These are phyloP conservation scores for Drosophila tanythrix DNA, from an alignment of 2,888 invertebrate genomes.

Conservation along the genomic window DNA sequence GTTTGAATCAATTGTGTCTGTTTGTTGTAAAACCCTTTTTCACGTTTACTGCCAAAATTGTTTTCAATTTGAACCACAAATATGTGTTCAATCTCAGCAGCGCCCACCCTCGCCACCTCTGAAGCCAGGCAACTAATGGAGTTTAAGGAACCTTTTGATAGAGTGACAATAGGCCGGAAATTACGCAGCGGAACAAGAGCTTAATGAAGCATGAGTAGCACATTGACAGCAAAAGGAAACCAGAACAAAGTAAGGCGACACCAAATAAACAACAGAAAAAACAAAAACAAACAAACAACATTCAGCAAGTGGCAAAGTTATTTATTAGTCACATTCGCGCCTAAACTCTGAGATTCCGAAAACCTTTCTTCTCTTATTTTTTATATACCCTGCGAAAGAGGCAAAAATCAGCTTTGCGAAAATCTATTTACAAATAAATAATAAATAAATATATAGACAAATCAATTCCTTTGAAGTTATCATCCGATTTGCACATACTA, in stretches of 20 bases:
- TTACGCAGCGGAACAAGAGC: conserved; percentile 63
- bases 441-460: neutral
- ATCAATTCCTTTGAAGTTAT: neutral
- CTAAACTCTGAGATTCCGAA: conserved; percentile 7
- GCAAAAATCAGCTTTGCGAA: neutral
- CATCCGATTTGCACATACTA: neutral
- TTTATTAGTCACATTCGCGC: conserved; percentile 61
- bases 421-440: neutral
- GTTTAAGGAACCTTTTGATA: conserved; percentile 58
- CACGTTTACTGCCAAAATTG: conserved; percentile 38
- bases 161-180: conserved; percentile 68
- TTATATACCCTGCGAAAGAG: conserved; percentile 9
- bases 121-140: conserved; percentile 25
- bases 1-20: conserved; percentile 30
- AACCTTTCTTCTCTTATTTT: conserved; percentile 15
- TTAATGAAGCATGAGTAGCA: conserved; percentile 73
- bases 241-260: conserved; percentile 50
- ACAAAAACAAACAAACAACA: conserved; percentile 46
- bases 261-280: conserved; percentile 37
- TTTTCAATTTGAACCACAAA: conserved; percentile 67
- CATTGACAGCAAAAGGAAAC: conserved; percentile 46
- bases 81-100: conserved; percentile 7
- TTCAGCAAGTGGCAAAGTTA: conserved; percentile 64
- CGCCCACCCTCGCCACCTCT: neutral
- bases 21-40: conserved; percentile 59